These are phyloP conservation scores for Callitettix versicolor DNA, from an alignment of 1,140 invertebrate species.

Conservation along the genomic window DNA sequence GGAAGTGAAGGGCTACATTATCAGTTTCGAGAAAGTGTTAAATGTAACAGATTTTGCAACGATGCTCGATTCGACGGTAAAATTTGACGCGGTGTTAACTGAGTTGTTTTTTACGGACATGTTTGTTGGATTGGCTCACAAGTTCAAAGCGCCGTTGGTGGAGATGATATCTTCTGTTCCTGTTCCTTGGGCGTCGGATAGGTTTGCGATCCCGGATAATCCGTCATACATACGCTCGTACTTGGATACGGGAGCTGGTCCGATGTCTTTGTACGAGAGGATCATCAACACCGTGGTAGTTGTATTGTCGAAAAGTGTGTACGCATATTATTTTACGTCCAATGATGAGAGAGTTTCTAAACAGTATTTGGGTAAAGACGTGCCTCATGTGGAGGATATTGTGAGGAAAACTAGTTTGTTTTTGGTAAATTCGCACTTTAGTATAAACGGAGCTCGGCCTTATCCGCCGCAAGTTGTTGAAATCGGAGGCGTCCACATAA, in stretches of 20 bases:
- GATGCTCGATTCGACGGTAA: conserved; percentile 34
- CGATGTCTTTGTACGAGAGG: no score
- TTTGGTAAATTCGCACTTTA: conserved; percentile 51
- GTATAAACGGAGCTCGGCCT: conserved; percentile 44
- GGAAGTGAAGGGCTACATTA: neutral
- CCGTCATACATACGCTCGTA: no score
- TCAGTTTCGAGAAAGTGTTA: neutral
- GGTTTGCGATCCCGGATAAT: conserved; percentile 15
- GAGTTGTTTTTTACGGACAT: conserved; percentile 24
- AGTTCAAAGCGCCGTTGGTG: conserved; percentile 33
- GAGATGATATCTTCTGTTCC: conserved; percentile 29
- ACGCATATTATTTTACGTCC: no score
- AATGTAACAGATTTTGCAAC: conserved; percentile 33
- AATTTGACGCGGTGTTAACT: conserved; percentile 23
- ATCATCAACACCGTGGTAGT: conserved; percentile 20
- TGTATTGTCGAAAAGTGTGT: no score
- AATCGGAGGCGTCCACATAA: no score
- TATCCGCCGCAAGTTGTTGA: no score
- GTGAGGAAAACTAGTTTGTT: conserved; percentile 46
- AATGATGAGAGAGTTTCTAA: conserved; percentile 15
- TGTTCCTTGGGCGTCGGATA: conserved; percentile 14
- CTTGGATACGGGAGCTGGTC: no score
- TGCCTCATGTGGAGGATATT: conserved; percentile 39
- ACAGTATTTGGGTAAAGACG: conserved; percentile 18
- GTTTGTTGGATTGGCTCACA: conserved; percentile 29